These are phyloP conservation scores for Characodon lateralis DNA, from an alignment of 2,797 vertebrate species.

Conservation along the genomic window DNA sequence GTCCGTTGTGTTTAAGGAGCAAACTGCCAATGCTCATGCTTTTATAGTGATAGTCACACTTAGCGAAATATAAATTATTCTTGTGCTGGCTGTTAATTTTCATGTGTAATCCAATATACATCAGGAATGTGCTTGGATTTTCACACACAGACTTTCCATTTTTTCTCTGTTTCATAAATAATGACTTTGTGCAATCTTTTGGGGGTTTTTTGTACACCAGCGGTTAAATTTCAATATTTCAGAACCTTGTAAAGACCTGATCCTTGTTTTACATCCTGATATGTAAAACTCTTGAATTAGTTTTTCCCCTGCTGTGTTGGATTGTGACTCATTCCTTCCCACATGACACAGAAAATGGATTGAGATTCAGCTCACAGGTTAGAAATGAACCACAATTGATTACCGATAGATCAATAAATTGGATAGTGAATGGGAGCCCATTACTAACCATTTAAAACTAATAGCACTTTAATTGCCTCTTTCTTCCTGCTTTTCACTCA, in stretches of 20 bases:
- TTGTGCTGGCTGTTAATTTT: background rate
- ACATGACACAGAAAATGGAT: constrained; percentile 58
- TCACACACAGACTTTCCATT: background rate
- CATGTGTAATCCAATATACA: background rate
- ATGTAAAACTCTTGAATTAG: background rate
- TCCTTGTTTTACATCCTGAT: background rate
- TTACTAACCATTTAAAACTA: constrained; percentile 66
- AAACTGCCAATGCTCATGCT: background rate
- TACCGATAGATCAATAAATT: constrained; percentile 68
- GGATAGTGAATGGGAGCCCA: constrained; percentile 60
- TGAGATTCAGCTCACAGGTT: constrained; percentile 61
- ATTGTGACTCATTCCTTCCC: constrained; percentile 38
- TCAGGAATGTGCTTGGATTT: background rate
- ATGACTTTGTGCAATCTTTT: background rate
- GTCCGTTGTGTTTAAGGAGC: background rate
- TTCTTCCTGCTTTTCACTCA: constrained; percentile 52
- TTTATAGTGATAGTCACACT: background rate
- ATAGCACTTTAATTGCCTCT: constrained; percentile 64
- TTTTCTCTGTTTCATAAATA: background rate
- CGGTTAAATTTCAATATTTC: background rate
- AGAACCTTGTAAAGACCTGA: background rate
- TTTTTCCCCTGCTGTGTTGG: background rate
- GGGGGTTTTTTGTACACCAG: background rate
- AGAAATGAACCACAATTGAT: constrained; percentile 60
- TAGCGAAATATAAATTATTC: background rate